These are phyloP conservation scores for Doris montereyensis DNA, from an alignment of 2,888 invertebrate genomes.

Conservation along the genomic window DNA sequence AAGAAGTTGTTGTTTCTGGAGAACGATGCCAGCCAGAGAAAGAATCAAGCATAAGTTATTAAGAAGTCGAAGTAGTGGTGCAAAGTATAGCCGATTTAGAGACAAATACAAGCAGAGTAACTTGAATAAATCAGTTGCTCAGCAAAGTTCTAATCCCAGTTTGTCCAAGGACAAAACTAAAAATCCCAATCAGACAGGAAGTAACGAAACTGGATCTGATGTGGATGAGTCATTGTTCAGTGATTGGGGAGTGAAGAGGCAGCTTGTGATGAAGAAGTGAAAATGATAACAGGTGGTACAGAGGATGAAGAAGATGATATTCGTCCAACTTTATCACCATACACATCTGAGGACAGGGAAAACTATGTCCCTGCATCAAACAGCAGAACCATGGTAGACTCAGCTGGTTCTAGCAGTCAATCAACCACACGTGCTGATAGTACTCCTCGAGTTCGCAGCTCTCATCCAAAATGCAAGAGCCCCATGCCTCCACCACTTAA, in stretches of 20 bases:
- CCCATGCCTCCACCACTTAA: slow-evolving; percentile 30
- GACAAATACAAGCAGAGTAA: slow-evolving; percentile 50
- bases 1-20: slow-evolving; percentile 25
- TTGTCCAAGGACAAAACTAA: slow-evolving; percentile 37
- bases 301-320: slow-evolving; percentile 58
- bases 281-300: slow-evolving; percentile 61
- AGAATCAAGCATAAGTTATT: slow-evolving; percentile 45
- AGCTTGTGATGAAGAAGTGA: slow-evolving; percentile 65
- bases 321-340: slow-evolving; percentile 47
- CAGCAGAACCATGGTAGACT: slow-evolving; percentile 12
- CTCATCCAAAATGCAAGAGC: slow-evolving; percentile 35
- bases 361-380: slow-evolving; percentile 34
- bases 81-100: slow-evolving; percentile 51
- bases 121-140: slow-evolving; percentile 29
- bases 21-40: slow-evolving; percentile 36
- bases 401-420: slow-evolving; percentile 37
- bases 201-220: slow-evolving; percentile 53
- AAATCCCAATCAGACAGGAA: slow-evolving; percentile 37
- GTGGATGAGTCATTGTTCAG: slow-evolving; percentile 56
- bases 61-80: slow-evolving; percentile 50
- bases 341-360: slow-evolving; percentile 49
- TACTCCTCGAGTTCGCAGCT: slow-evolving; percentile 28
- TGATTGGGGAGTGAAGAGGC: slow-evolving; percentile 67
- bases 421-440: slow-evolving; percentile 29
- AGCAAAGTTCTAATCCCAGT: slow-evolving; percentile 39